These are phyloP conservation scores for Cricetomys ansorgei DNA, from an alignment of 2,113 vertebrate genomes.

Conservation along the genomic window DNA sequence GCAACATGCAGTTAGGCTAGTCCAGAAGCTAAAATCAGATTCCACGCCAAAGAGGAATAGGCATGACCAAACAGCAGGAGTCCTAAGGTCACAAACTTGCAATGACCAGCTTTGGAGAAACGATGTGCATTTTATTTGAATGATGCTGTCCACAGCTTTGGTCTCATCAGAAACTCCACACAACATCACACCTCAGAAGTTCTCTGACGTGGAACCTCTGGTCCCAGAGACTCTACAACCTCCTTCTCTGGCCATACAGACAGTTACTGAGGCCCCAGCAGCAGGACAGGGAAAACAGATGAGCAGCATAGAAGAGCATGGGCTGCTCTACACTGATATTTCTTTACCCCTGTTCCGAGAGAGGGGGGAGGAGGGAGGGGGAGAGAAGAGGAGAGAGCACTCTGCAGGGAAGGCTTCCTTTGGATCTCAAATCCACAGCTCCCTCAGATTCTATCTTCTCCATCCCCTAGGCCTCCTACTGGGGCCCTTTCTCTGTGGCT, in stretches of 20 bases:
- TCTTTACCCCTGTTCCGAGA: not conserved
- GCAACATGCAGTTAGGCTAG: no score
- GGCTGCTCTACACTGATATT: not conserved
- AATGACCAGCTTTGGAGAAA: not conserved
- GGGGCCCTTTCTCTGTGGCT: not conserved
- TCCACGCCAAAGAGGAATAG: not conserved
- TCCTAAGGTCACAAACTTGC: not conserved
- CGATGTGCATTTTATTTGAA: not conserved
- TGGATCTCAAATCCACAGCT: not conserved
- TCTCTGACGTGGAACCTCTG: not conserved
- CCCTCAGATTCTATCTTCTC: not conserved
- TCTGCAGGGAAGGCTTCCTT: not conserved
- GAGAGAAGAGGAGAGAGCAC: not conserved
- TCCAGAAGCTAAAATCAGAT: not conserved
- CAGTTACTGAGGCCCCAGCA: no score
- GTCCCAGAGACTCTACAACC: not conserved
- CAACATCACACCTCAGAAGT: fast-evolving
- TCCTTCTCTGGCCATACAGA: no score
- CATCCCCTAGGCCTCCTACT: not conserved
- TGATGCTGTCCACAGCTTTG: not conserved
- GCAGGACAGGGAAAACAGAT: not conserved
- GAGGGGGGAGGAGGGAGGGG: not conserved
- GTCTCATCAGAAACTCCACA: not conserved
- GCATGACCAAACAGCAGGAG: not conserved
- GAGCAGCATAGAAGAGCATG: fast-evolving